Percentiles rank a stretch among this genome's conserved stretches.
These are phyloP conservation scores for Leguminivora glycinivorella DNA, from an alignment of 1,140 invertebrate genomes.

Conservation along the genomic window DNA sequence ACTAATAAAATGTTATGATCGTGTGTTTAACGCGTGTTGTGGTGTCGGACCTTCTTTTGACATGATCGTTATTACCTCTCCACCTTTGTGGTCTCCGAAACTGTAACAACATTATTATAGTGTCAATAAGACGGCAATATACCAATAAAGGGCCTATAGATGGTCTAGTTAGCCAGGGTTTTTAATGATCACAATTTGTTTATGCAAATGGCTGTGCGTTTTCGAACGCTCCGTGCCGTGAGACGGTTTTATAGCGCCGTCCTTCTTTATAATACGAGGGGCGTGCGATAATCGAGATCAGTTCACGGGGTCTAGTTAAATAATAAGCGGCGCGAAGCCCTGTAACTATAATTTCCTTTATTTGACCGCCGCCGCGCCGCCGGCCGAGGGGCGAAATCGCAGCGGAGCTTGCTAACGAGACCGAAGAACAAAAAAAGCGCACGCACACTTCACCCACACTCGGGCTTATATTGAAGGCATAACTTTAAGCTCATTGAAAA, in stretches of 20 bases:
- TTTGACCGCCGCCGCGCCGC: constrained; percentile 64
- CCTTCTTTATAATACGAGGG: constrained; percentile 48
- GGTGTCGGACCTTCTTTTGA: constrained; percentile 76
- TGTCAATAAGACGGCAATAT: constrained; percentile 71
- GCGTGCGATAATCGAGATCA: constrained; percentile 61
- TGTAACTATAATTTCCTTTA: constrained; percentile 75
- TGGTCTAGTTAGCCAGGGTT: constrained; percentile 51
- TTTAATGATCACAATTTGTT: constrained; percentile 45
- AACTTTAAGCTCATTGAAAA: constrained; percentile 34
- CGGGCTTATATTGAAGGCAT: constrained; percentile 49
- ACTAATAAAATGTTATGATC: constrained; percentile 79
- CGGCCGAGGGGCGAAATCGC: constrained; percentile 62
- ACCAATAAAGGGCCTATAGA: constrained; percentile 55
- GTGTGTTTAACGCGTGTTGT: constrained; percentile 77
- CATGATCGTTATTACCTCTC: constrained; percentile 74
- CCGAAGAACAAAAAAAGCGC: constrained; percentile 52
- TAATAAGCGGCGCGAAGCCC: constrained; percentile 71
- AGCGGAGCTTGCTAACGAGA: constrained; percentile 70
- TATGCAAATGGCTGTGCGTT: constrained; percentile 51
- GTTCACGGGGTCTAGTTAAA: constrained; percentile 72
- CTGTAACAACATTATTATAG: constrained; percentile 71
- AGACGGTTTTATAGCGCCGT: constrained; percentile 38
- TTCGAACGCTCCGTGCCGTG: constrained; percentile 34
- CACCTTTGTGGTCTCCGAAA: constrained; percentile 68
- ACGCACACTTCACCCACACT: constrained; percentile 51